Evolutionary conservation across 2,888 invertebrate species (phyloP), one percentile per base, ranked within the genome.

Genomic region (Heliconius aoede): DNA sequence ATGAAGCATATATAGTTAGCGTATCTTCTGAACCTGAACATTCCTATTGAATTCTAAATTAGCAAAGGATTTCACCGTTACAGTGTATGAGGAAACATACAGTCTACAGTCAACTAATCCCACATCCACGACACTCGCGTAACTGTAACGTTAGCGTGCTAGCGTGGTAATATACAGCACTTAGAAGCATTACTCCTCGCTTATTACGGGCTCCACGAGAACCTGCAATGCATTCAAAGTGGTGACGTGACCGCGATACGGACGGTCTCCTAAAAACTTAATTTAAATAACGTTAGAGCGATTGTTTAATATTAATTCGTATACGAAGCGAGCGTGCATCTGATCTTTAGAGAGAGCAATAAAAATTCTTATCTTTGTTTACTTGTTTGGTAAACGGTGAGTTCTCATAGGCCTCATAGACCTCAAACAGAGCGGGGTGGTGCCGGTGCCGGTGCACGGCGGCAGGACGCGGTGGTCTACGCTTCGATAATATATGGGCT

Each of bases 401-500:
- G 76, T 80, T 81, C 81, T 77, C 80, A 81, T 76, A 78, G n/a
- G n/a, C n/a, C n/a, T n/a, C n/a, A n/a, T n/a, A n/a, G n/a, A n/a
- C n/a, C n/a, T n/a, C n/a, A n/a, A n/a, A n/a, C n/a, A n/a, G 71
- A 73, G 60, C 74, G 69, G 68, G 5, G n/a, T 28, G 51, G 46
- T 21, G 51, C 28, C 21, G 51, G 8, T n/a, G n/a, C n/a, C 13
- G 32, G 24, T 11, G 21, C 13, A 26, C 60, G 24, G 72, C 40
- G 72, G 51, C 8, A n/a, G 51, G 11, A 11, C 46, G 28, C 30
- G 69, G 82, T 80, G 81, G 82, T 81, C 81, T 68, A 75, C 36
- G 75, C 60, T 36, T 73, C 28, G 78, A 78, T 80, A 79, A 81
- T 79, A 80, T 80, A 81, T 79, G 80, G 74, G 78, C 32, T 78